Evolutionary conservation across 2,797 vertebrate genomes (phyloP), one percentile per base, ranked within the genome.

Genomic region (Selene dorsalis): DNA sequence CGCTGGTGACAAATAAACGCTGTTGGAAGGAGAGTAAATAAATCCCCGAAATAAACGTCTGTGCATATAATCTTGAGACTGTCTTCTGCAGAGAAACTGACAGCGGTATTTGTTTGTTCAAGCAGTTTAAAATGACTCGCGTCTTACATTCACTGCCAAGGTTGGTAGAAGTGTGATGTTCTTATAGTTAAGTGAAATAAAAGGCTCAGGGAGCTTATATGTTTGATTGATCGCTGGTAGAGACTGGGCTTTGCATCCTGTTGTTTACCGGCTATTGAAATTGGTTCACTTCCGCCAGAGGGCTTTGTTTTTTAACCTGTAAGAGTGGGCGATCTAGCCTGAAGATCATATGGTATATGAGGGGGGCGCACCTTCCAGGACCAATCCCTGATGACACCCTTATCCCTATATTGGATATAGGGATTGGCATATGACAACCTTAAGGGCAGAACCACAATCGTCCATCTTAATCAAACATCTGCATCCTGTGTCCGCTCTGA

Each of bases 1-100:
- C 4, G 4, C 64, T 39, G 52, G 62, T 82, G 60, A 91, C 80
- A 79, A 84, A 86, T 81, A 76, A 75, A 75, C 73, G 48, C 68
- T 12, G 60, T 8, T 59, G 53, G 60, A 70, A 56, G 47, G 48
- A n/a, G 79, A 77, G 84, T 62, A 80, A 81, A 87, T 82, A 70
- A 35, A 35, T 35, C 32, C 32, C 32, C 8, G 7, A 35, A 35
- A 35, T 35, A 35, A 35, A 55, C 81, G 48, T 84, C 86, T 75
- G 82, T 14, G 71, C 78, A 82, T 65, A 83, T 76, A 81, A 87
- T 79, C 57, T 63, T 20, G 48, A 71, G 74, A 68, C 43, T 64
- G 69, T 80, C 79, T 67, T 67, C 50, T 55, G 11, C 4, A 41
- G 75, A 69, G 60, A 72, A 75, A 86, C 62, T 1, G 3, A 65